Evolutionary conservation across 1,140 invertebrate genomes (phyloP).

Genomic region (Drosophila athabasca): DNA sequence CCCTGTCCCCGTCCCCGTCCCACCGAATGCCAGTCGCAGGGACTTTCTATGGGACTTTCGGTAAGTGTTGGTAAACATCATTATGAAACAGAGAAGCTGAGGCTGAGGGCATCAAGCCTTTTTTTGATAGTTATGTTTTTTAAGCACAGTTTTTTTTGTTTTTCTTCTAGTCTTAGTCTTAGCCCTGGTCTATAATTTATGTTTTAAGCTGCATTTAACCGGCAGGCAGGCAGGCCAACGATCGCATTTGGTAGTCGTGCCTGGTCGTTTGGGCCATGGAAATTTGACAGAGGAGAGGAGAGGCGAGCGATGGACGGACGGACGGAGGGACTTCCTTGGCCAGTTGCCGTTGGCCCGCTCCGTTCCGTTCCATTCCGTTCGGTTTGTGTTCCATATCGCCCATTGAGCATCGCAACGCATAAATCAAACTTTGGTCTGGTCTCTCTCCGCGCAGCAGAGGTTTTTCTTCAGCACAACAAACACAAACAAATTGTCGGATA

Average conservation of each 20-base stretch:
- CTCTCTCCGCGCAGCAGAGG: constrained; percentile 17
- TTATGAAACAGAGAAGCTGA: constrained; percentile 27
- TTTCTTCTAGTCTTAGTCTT: constrained; percentile 13
- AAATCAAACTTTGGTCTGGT: constrained; percentile 71
- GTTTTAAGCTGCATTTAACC: constrained; percentile 72
- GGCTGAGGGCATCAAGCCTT: neutral
- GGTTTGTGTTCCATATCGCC: constrained; percentile 48
- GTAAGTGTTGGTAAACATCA: constrained; percentile 67
- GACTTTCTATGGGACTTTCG: constrained; percentile 44
- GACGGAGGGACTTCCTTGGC: constrained; percentile 25
- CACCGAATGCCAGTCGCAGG: too few species aligned
- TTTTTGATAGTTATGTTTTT: neutral
- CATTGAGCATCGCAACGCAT: constrained; percentile 76
- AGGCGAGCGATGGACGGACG: neutral
- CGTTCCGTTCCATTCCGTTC: constrained; percentile 1
- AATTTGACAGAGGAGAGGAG: constrained; percentile 42
- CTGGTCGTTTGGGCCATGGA: constrained; percentile 44
- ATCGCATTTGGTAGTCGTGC: constrained; percentile 71
- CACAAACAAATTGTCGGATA: constrained; percentile 16
- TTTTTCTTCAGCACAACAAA: constrained; percentile 49
- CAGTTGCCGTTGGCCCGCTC: neutral
- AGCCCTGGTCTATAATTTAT: constrained; percentile 77
- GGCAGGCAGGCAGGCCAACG: constrained; percentile 46
- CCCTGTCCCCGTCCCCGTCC: too few species aligned
- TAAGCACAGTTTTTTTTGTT: constrained; percentile 17